Conservation (phyloP, 1,140 invertebrate genomes). For the Hestina assimilis region DNA sequence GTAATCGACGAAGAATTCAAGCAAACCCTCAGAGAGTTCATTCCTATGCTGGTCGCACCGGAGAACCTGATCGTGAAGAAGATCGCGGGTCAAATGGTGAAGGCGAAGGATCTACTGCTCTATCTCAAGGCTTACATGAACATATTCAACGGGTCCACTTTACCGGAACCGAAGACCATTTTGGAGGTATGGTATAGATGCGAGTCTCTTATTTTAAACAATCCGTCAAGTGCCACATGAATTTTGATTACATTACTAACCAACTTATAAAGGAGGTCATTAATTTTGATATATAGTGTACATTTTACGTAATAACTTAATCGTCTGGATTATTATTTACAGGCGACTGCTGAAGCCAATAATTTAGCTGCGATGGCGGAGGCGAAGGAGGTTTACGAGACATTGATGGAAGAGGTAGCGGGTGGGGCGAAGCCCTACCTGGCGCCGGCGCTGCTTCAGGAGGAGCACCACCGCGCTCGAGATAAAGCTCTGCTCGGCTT, state of each 20-base stretch:
- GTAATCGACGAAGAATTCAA: constrained; percentile 97
- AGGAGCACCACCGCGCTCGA: constrained; percentile 88
- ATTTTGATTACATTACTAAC: too few relatives aligned
- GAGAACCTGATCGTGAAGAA: constrained; percentile 95
- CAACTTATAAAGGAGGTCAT: too few relatives aligned
- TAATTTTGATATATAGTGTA: too few relatives aligned
- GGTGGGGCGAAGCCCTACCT: constrained; percentile 94
- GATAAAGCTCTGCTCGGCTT: constrained; percentile 85
- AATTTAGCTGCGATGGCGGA: constrained; percentile 96
- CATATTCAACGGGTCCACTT: constrained; percentile 96
- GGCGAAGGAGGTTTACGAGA: constrained; percentile 93
- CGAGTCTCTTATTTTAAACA: too few relatives aligned
- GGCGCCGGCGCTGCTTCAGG: constrained; percentile 87
- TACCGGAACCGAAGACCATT: constrained; percentile 99
- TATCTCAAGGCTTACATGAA: constrained; percentile 99
- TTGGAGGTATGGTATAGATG: constrained; percentile 87
- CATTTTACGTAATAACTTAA: too few relatives aligned
- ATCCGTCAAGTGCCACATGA: too few relatives aligned
- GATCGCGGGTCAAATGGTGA: constrained; percentile 95
- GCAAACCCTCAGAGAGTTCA: constrained; percentile 86
- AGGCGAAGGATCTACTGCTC: constrained; percentile 93
- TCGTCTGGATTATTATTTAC: too few relatives aligned
- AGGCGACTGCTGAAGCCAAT: constrained; percentile 98
- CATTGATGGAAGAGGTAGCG: constrained; percentile 95
- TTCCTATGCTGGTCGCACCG: constrained; percentile 92